Evolutionary conservation across 1,140 invertebrate genomes (phyloP), one percentile per base, ranked within the genome.

Genomic region (Rhynchophorus ferrugineus): DNA sequence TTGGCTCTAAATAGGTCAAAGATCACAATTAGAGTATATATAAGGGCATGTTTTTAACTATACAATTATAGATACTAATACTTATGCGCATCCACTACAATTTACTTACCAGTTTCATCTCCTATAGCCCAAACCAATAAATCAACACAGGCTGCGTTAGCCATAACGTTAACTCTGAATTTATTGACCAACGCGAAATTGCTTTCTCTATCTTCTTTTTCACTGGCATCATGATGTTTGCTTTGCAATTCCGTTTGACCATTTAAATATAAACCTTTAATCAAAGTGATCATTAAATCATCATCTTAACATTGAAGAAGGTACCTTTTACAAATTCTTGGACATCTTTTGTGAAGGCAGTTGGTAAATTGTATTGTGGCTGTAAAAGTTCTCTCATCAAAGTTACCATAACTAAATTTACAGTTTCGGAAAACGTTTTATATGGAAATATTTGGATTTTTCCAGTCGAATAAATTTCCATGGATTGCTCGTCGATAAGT

Each of bases 61-160:
- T n/a, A n/a, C n/a, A n/a, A n/a, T n/a, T n/a, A n/a, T n/a, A n/a
- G n/a, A n/a, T n/a, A n/a, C n/a, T n/a, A n/a, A n/a, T n/a, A n/a
- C n/a, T n/a, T n/a, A n/a, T n/a, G n/a, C n/a, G n/a, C n/a, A n/a
- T n/a, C n/a, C n/a, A n/a, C n/a, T 29, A 29, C 5, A 6, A 29
- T 29, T 6, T 29, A 45, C 49, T 73, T 73, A 96, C 94, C 93
- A 62, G 90, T 90, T 77, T 98, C 95, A 73, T 98, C 94, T 1
- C 86, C 83, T 60, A 95, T 93, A 8, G 94, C 91, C 95, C 95
- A 99, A 20, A 98, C 93, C 2, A 99, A 77, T 0, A 99, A 78
- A 71, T 99, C 94, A 1, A 98, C 90, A 70, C 95, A 98, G 11
- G 93, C 91, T 2, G 95, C 93, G 74, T 96, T 97, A 0, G 92